Evolutionary conservation across 2,797 vertebrate species (phyloP).

Genomic region (Malacoctenus gilli): DNA sequence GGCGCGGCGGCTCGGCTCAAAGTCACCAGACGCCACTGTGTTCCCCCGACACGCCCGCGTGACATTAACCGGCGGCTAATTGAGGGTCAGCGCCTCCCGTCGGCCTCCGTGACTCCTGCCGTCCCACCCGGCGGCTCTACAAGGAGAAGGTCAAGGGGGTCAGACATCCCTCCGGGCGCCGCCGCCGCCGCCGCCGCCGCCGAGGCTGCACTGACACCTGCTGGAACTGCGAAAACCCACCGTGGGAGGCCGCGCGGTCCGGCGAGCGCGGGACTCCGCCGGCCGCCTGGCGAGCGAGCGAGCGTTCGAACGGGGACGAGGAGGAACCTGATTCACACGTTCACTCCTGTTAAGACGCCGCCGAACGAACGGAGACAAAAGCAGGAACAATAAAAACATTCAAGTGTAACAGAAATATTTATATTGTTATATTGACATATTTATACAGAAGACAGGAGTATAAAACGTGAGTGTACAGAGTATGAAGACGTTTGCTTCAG

Average conservation of each 20-base stretch:
- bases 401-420: conserved; percentile 74
- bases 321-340: too few relatives aligned
- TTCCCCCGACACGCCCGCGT: conserved; percentile 55
- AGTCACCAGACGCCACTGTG: conserved; percentile 48
- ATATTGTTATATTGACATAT: conserved; percentile 78
- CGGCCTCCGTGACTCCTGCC: conserved; percentile 50
- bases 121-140: conserved; percentile 32
- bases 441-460: conserved; percentile 53
- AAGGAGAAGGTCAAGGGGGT: conserved; percentile 66
- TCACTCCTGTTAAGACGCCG: conserved; percentile 46
- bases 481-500: conserved; percentile 68
- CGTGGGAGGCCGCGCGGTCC: conserved; percentile 9
- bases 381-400: conserved; percentile 53
- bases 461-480: conserved; percentile 29
- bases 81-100: conserved; percentile 48
- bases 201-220: conserved; percentile 84
- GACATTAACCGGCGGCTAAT: conserved; percentile 59
- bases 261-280: background rate
- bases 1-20: conserved; percentile 42
- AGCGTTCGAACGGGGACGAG: too few relatives aligned
- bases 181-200: conserved; percentile 75
- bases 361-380: conserved; percentile 53
- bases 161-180: conserved; percentile 54
- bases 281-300: conserved; percentile 19
- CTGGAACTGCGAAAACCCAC: conserved; percentile 75